Base-by-base conservation (phyloP, 2,113 vertebrate genomes). In the Deroptyus accipitrinus region DNA sequence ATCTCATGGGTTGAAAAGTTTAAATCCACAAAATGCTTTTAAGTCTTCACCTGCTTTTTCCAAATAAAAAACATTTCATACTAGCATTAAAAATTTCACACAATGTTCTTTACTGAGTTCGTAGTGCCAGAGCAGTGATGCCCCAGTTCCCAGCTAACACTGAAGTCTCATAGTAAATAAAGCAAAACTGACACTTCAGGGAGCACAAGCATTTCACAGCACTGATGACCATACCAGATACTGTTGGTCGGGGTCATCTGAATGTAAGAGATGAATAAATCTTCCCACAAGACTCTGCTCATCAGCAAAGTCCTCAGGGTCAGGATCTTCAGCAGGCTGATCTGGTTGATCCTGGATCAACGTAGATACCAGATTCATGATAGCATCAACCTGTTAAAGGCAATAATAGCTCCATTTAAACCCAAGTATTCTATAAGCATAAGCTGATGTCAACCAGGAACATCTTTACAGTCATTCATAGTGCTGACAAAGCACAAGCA, bases 331-430 rank as follows among this genome's bases (percentile, higher is more conserved):
- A 2, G 98, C 98, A 10, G 99, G 99, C 74, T 99, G 99, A 97
- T 99, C 99, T 3, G 99, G 99, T 95, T 99, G 99, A 93, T 99
- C 99, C 96, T 99, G 99, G 80, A 99, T 99, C 96, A 99, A 97
- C 0, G 99, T 99, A 15, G 99, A 99, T 25, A 99, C 99, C 92
- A 99, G 97, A 90, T 97, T 99, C 98, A 99, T 98, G 96, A 99
- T 99, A 28, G 99, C 98, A 92, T 99, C 99, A 96, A 99, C 99
- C 99, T 99, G 86, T 27, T 78, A 79, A 16, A 57, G 13, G n/a
- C 37, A 87, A 91, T 0, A 82, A 28, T 73, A 80, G 64, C 10
- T 25, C 49, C 44, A 20, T 72, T 93, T 76, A 74, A 77, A 80
- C 23, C 11, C 0, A 6, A 66, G 11, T 7, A 39, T 9, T 44